Evolutionary conservation across 2,113 vertebrate genomes (phyloP).

Genomic region (Ophiodon elongatus): DNA sequence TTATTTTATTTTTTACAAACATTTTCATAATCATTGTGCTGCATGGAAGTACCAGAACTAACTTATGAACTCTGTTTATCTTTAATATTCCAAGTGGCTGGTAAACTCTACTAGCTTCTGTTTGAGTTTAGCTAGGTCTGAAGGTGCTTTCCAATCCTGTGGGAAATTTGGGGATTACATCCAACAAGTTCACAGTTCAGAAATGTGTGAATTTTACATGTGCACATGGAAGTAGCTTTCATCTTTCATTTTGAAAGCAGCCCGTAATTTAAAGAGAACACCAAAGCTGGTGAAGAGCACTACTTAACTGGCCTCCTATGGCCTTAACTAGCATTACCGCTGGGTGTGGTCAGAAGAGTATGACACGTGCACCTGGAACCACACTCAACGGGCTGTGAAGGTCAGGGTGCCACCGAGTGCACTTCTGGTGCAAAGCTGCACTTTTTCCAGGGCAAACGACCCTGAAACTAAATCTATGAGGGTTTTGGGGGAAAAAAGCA

Average conservation of each 20-base stretch:
- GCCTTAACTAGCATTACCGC: neutral
- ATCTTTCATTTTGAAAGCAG: neutral
- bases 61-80: neutral
- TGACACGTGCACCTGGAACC: neutral
- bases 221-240: neutral
- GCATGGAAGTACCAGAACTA: neutral
- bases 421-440: neutral
- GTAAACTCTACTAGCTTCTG: neutral
- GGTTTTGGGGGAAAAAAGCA: neutral
- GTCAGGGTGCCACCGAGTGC: neutral
- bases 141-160: constrained; percentile 7
- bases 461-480: neutral
- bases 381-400: neutral
- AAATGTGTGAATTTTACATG: too few species aligned
- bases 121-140: neutral
- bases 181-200: neutral
- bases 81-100: neutral
- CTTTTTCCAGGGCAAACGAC: neutral
- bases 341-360: neutral
- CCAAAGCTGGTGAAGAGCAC: neutral
- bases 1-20: neutral
- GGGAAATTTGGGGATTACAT: neutral
- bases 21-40: neutral
- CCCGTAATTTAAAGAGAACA: neutral
- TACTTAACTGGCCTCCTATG: neutral